Conservation (phyloP, 64 coral and sea anemone genomes). For the Pocillopora verrucosa region DNA sequence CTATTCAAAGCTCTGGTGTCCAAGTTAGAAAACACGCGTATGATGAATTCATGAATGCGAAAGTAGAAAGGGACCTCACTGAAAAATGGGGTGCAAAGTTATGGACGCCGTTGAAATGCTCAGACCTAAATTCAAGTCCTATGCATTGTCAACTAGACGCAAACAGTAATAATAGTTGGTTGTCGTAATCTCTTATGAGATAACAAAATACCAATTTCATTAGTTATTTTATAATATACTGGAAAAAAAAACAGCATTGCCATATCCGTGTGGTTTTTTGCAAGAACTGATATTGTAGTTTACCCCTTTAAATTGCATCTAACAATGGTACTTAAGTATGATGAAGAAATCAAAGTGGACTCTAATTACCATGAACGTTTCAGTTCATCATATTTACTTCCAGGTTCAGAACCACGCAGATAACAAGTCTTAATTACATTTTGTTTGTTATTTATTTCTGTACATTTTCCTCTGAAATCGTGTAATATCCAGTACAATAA, state of each 20-base stretch:
- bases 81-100: slow-evolving; percentile 10
- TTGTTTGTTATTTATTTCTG: too few species aligned
- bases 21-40: slow-evolving; percentile 43
- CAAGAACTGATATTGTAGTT: too few species aligned
- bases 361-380: too few species aligned
- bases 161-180: slow-evolving; percentile 3
- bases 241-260: too few species aligned
- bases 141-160: slow-evolving; percentile 11
- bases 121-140: slow-evolving; percentile 21
- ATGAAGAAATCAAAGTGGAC: too few species aligned
- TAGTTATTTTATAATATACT: too few species aligned
- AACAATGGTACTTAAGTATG: too few species aligned
- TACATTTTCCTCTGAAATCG: not conserved
- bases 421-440: not conserved
- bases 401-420: too few species aligned
- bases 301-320: too few species aligned
- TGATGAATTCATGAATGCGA: slow-evolving; percentile 44
- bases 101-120: slow-evolving; percentile 43
- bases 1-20: slow-evolving; percentile 38
- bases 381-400: too few species aligned
- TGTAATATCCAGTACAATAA: not conserved
- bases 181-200: not conserved
- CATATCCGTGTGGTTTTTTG: too few species aligned
- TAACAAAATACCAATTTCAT: too few species aligned
- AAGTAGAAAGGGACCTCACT: slow-evolving; percentile 41